Evolutionary conservation across 2,888 invertebrate genomes (phyloP).

Genomic region (Altica lythri): DNA sequence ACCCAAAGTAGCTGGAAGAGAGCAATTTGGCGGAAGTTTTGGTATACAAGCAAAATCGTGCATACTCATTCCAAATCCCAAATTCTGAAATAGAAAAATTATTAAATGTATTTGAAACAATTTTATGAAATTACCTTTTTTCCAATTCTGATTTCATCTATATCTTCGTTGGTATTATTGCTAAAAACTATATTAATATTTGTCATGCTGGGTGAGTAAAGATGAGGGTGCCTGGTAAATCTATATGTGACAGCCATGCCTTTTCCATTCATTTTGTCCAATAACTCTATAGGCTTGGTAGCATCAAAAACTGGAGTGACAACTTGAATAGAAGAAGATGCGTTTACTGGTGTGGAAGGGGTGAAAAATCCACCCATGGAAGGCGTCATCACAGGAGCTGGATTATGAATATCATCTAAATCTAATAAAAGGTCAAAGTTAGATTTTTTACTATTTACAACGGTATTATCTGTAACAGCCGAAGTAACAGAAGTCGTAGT

Average conservation of each 20-base stretch:
- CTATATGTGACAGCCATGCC: conserved; percentile 69
- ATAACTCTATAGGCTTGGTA: conserved; percentile 64
- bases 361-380: conserved; percentile 79
- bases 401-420: conserved; percentile 72
- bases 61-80: conserved; percentile 73
- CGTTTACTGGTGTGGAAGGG: conserved; percentile 57
- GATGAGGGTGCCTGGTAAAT: conserved; percentile 79
- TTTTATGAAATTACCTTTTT: conserved; percentile 65
- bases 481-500: conserved; percentile 18
- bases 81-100: conserved; percentile 57
- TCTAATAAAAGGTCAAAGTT: conserved; percentile 85
- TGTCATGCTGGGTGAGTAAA: conserved; percentile 81
- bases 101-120: background rate
- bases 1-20: conserved; percentile 73
- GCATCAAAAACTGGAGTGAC: conserved; percentile 67
- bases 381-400: conserved; percentile 80
- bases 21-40: conserved; percentile 66
- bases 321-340: conserved; percentile 59
- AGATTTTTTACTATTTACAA: conserved; percentile 55
- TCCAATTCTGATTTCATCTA: conserved; percentile 71
- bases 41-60: conserved; percentile 76
- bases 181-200: conserved; percentile 79
- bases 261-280: conserved; percentile 73
- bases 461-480: conserved; percentile 20
- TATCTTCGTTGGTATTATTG: conserved; percentile 70